Conservation (phyloP, 2,113 vertebrate genomes). For the Bothrops jararaca region DNA sequence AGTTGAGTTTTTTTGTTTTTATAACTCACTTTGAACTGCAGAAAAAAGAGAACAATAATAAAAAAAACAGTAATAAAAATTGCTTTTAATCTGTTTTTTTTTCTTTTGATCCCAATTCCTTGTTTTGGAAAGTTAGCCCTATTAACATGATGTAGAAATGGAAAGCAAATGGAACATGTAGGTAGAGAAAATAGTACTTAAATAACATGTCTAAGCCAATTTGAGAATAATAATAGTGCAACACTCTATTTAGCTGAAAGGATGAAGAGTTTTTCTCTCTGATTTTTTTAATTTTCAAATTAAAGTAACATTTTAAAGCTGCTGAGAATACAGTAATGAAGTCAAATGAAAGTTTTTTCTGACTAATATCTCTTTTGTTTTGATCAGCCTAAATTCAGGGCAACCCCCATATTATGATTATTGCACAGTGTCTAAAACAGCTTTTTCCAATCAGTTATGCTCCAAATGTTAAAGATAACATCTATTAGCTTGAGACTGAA, state of each 20-base stretch:
- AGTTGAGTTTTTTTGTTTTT: neutral
- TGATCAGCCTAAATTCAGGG: neutral
- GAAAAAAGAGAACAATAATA: neutral
- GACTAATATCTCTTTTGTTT: neutral
- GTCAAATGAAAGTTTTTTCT: neutral
- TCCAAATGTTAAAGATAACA: neutral
- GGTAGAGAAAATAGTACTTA: neutral
- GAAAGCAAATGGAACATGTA: neutral
- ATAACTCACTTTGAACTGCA: neutral
- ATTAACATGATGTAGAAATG: neutral
- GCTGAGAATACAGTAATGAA: neutral
- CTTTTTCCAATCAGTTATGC: neutral
- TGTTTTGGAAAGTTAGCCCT: neutral
- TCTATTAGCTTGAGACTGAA: neutral
- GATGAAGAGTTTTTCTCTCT: neutral
- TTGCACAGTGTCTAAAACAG: neutral
- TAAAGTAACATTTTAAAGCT: neutral
- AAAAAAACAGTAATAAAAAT: neutral
- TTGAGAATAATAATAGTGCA: neutral
- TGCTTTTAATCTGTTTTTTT: too few species aligned
- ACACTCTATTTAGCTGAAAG: neutral
- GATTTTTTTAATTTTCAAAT: neutral
- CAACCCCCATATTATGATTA: neutral
- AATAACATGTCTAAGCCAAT: neutral
- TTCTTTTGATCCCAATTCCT: neutral